Percentiles rank a stretch among this genome's conserved stretches.
phyloP scores from a whole-genome alignment of 1,140 invertebrate genomes.

The Dreissena polymorpha region DNA sequence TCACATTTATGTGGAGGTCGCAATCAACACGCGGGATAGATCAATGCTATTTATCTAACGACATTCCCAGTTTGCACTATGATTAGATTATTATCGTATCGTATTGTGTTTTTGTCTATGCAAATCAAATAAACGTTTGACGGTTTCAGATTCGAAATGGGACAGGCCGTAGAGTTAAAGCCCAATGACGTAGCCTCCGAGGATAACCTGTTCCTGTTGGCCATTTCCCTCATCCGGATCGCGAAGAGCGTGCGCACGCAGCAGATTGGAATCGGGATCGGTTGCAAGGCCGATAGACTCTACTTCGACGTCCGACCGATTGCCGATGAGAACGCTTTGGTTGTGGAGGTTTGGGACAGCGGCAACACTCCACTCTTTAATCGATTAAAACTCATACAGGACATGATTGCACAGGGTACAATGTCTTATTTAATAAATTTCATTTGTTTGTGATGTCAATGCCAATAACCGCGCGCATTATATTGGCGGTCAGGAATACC shows the following conservation, averaged over 20 bases:
- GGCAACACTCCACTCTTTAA: slow-evolving; percentile 8
- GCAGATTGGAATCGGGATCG: slow-evolving; percentile 23
- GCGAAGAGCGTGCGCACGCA: neutral
- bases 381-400: neutral
- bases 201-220: slow-evolving; percentile 21
- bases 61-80: too few relatives aligned
- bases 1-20: too few relatives aligned
- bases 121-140: too few relatives aligned
- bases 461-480: too few relatives aligned
- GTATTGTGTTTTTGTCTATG: too few relatives aligned
- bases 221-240: slow-evolving; percentile 8
- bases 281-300: slow-evolving; percentile 17
- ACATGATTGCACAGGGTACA: neutral
- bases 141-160: slow-evolving; percentile 30
- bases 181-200: slow-evolving; percentile 15
- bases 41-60: too few relatives aligned
- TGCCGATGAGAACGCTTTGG: neutral
- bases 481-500: too few relatives aligned
- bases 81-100: too few relatives aligned
- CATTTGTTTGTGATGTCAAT: too few relatives aligned
- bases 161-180: slow-evolving; percentile 40
- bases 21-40: too few relatives aligned
- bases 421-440: too few relatives aligned
- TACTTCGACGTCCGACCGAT: slow-evolving; percentile 32
- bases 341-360: slow-evolving; percentile 23